These are phyloP conservation scores for Brienomyrus brachyistius DNA, from an alignment of 2,113 vertebrate genomes.

Conservation along the genomic window DNA sequence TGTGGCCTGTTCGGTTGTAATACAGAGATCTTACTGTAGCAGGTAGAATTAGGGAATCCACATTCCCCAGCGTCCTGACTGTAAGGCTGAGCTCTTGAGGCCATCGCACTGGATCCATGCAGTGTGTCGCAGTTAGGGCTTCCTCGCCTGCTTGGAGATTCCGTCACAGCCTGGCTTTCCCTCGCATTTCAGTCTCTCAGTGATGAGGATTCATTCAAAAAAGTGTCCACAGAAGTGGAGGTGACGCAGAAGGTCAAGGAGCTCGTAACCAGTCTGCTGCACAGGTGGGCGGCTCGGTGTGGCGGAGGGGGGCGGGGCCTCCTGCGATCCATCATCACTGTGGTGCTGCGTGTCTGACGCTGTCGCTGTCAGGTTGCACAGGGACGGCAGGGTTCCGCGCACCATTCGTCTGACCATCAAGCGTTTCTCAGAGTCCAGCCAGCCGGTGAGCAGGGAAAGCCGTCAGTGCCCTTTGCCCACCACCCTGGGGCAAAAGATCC, in stretches of 20 bases:
- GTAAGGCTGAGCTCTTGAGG: neutral
- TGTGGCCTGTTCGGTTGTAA: neutral
- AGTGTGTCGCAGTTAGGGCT: neutral
- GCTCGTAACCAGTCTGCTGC: slow-evolving; percentile 64
- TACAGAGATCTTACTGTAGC: neutral
- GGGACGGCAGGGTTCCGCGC: slow-evolving; percentile 72
- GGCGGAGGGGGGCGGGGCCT: neutral
- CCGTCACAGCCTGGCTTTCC: neutral
- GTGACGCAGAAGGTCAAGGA: slow-evolving; percentile 68
- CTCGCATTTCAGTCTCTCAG: slow-evolving; percentile 72
- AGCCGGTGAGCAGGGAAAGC: slow-evolving; percentile 70
- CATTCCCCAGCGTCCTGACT: neutral
- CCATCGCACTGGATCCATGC: neutral
- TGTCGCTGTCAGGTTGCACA: slow-evolving; percentile 57
- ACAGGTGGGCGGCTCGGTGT: slow-evolving; percentile 56
- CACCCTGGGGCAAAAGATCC: slow-evolving; percentile 64
- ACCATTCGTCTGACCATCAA: slow-evolving; percentile 72
- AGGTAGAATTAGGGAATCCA: neutral
- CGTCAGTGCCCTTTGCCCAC: slow-evolving; percentile 74
- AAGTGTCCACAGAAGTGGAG: slow-evolving; percentile 67
- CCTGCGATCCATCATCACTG: neutral
- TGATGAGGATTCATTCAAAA: slow-evolving; percentile 86
- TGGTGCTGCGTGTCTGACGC: neutral
- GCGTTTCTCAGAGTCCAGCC: slow-evolving; percentile 51
- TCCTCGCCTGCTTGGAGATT: neutral